Base-by-base conservation (phyloP, 1,140 invertebrate species). In the Formica selysi region DNA sequence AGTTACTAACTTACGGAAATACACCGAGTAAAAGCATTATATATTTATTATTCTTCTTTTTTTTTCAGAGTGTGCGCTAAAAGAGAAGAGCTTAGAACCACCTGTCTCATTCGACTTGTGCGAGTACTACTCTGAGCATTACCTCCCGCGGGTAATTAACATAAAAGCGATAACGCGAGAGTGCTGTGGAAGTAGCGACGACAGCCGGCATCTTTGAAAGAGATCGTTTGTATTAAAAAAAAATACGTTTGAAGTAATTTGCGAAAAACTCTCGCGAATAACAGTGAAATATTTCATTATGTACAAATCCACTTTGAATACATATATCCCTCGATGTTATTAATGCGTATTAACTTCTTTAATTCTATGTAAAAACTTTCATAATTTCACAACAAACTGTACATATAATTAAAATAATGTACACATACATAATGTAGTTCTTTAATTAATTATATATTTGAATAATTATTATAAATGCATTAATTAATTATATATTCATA, bases 121-220 rank as follows among this genome's bases (percentile, higher is more conserved):
- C 51, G 51, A 11, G 65, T 67, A 83, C 61, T 73, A 83, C n/a
- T n/a, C 19, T 61, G 54, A 57, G 68, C 57, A 74, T 83, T 83
- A 61, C 68, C 32, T 62, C 41, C 29, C 79, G n/a, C 29, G 38
- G 57, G 79, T 83, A 83, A 83, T 83, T 83, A 83, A 73, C 79
- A 83, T 83, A 83, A 83, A 83, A 83, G 79, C 54, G 79, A 74
- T 83, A 83, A 74, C 54, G 70, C 73, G n/a, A 61, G 54, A 83
- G 68, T 41, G 19, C 38, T 48, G 54, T 74, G 54, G 6, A 81
- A 71, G 54, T 51, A 71, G n/a, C n/a, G 54, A 32, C n/a, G 54
- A 61, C 68, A 83, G 65, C 29, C 36, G 41, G 36, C n/a, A 44
- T 41, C 13, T 73, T 83, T 83, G 2, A 70, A 41, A 59, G 36